These are phyloP conservation scores for Phrynocephalus versicolor DNA, from an alignment of 2,113 vertebrate genomes.

Conservation along the genomic window DNA sequence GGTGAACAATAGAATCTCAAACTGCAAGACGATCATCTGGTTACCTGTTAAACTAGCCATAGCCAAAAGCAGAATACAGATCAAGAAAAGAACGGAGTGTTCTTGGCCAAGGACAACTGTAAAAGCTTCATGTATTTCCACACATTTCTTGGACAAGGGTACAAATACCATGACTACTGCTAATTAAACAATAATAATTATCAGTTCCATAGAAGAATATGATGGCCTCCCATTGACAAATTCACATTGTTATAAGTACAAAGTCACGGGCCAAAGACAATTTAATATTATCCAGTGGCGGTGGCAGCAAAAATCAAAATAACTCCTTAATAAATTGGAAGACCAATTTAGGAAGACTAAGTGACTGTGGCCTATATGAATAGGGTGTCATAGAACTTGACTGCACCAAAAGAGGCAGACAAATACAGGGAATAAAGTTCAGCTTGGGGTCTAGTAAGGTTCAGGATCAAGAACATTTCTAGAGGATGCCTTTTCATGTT, in stretches of 20 bases:
- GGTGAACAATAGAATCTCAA: not conserved
- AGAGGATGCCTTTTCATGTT: not conserved
- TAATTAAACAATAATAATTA: not conserved
- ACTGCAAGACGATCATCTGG: not conserved
- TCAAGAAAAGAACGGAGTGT: not conserved
- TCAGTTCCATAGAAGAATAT: not conserved
- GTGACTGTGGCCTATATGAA: not conserved
- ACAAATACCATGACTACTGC: not conserved
- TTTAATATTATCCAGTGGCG: too few species aligned
- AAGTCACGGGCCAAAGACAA: too few species aligned
- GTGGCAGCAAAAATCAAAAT: too few species aligned
- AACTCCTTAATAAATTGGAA: not conserved
- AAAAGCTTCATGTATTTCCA: not conserved
- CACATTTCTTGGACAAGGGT: too few species aligned
- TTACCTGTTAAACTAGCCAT: not conserved
- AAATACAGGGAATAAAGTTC: not conserved
- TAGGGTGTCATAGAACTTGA: not conserved
- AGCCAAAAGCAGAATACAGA: not conserved
- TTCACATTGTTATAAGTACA: too few species aligned
- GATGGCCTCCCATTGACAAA: too few species aligned
- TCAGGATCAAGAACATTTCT: not conserved
- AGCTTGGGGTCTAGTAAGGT: not conserved
- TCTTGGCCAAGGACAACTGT: not conserved
- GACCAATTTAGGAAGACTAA: not conserved
- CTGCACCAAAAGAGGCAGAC: not conserved